phyloP scores from a whole-genome alignment of 2,888 invertebrate species.

The Ditula angustiorana region DNA sequence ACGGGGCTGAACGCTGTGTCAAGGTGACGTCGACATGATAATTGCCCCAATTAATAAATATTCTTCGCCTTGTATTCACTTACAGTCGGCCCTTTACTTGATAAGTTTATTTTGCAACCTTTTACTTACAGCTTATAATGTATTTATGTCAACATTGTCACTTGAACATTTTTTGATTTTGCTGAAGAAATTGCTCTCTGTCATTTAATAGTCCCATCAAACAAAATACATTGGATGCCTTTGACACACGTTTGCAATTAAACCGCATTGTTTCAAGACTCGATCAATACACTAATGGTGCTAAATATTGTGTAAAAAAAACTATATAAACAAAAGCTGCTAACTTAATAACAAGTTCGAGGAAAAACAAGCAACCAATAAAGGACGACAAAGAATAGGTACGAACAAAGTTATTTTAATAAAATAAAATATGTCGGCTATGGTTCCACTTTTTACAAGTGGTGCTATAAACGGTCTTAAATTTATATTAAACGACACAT shows the following conservation, averaged over 20 bases:
- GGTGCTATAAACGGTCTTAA: constrained; percentile 58
- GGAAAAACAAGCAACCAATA: constrained; percentile 33
- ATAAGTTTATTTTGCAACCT: constrained; percentile 47
- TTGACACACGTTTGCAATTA: constrained; percentile 2
- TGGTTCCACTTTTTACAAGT: constrained; percentile 52
- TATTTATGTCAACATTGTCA: not conserved
- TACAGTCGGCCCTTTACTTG: constrained; percentile 55
- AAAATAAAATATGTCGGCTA: constrained; percentile 49
- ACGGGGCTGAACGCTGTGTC: constrained; percentile 50
- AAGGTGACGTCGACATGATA: constrained; percentile 67
- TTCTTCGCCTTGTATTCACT: constrained; percentile 55
- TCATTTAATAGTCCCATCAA: not conserved
- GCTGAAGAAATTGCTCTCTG: not conserved
- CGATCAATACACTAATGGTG: constrained; percentile 12
- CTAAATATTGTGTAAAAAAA: constrained; percentile 24
- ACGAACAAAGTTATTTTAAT: constrained; percentile 47
- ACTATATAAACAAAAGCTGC: constrained; percentile 6
- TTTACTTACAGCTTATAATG: not conserved
- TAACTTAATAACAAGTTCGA: constrained; percentile 10
- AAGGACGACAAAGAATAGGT: constrained; percentile 38
- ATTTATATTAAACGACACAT: constrained; percentile 68
- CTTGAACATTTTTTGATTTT: not conserved
- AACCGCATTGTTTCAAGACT: constrained; percentile 14
- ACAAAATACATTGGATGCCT: not conserved
- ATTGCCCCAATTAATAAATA: constrained; percentile 67